Evolutionary conservation across 2,797 vertebrate genomes (phyloP), one percentile per base, ranked within the genome.

Genomic region (Catharus ustulatus): DNA sequence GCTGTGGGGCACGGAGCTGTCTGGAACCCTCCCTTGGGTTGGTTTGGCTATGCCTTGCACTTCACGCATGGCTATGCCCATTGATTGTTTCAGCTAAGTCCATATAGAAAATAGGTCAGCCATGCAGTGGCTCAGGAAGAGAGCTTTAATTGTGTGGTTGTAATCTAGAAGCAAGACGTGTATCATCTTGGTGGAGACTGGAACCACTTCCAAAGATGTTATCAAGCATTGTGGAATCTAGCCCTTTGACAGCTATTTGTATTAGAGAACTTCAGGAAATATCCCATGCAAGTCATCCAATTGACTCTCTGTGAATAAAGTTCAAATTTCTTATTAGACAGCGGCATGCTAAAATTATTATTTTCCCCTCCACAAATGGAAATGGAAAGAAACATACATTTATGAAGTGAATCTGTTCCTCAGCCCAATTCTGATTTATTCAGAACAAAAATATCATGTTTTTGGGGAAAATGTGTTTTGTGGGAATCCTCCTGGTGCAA

Each of bases 41-140:
- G 12, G 23, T 84, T 63, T 67, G 82, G 42, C 78, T 45, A 0
- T 86, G 84, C 51, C 62, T 92, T 72, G 49, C 29, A 21, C 87
- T 93, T 95, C 76, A 87, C 12, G 67, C 89, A 32, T 88, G 92
- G 87, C 73, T 96, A 42, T 96, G 89, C 54, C 55, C 59, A 61
- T 93, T 86, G 91, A 91, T 89, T 94, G 62, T 94, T 85, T 79
- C 73, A 72, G 78, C 82, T 78, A 57, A 90, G 85, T 72, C 91
- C 73, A 29, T 89, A 36, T 7, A 38, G 84, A 95, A 97, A 96
- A 91, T 85, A 95, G 94, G 94, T 96, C 94, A 96, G 79, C 82
- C 87, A 75, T 81, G 89, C 82, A 91, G 84, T 23, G 71, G 87
- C 72, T 94, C 42, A 30, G 81, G 87, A 87, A 78, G 75, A 89